phyloP scores from a whole-genome alignment of 1,140 invertebrate genomes.

The Leptopilina boulardi region DNA sequence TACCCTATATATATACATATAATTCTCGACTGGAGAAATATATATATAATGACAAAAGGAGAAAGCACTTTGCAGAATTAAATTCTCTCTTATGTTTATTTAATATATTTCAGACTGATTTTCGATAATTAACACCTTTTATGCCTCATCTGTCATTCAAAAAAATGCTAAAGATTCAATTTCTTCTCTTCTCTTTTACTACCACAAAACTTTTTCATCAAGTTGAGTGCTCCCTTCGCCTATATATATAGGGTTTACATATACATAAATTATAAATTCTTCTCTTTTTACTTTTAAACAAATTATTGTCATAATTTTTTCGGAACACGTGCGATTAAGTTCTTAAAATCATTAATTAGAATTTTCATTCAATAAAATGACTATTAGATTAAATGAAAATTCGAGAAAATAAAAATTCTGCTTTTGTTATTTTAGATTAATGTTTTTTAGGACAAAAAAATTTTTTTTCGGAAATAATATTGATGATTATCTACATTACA shows the following conservation, averaged over 20 bases:
- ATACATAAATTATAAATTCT: constrained; percentile 5
- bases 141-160: constrained; percentile 32
- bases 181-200: not conserved
- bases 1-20: too few relatives aligned
- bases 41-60: constrained; percentile 19
- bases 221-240: constrained; percentile 9
- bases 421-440: too few relatives aligned
- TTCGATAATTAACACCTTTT: constrained; percentile 17
- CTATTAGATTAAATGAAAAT: too few relatives aligned
- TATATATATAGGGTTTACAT: not conserved
- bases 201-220: not conserved
- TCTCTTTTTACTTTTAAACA: not conserved
- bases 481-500: not conserved
- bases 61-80: constrained; percentile 37
- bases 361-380: too few relatives aligned
- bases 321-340: too few relatives aligned
- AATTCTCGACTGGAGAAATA: not conserved
- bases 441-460: too few relatives aligned
- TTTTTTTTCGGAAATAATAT: not conserved
- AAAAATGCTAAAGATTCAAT: not conserved
- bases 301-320: too few relatives aligned
- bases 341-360: too few relatives aligned
- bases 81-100: not conserved
- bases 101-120: not conserved
- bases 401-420: too few relatives aligned